These are phyloP conservation scores for Unio pictorum DNA, from an alignment of 2,888 invertebrate species.

Conservation along the genomic window DNA sequence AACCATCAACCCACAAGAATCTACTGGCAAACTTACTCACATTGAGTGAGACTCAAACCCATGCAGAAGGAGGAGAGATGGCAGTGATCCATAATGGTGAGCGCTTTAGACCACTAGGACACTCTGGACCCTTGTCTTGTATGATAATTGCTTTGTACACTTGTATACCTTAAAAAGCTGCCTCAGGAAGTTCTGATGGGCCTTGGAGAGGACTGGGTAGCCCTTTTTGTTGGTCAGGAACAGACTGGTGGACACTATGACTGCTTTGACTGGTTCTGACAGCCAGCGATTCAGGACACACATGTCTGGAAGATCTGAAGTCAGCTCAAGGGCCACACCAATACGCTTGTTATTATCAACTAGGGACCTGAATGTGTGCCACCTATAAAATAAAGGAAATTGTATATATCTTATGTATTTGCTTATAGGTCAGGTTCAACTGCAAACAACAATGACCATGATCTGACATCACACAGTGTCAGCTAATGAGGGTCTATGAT, in stretches of 20 bases:
- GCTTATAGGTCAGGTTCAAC: too few species aligned
- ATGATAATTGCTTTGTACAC: too few species aligned
- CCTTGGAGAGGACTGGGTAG: constrained; percentile 84
- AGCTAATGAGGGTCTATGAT: too few species aligned
- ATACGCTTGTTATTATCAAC: constrained; percentile 74
- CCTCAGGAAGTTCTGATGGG: constrained; percentile 81
- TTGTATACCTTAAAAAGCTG: constrained; percentile 72
- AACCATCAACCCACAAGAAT: too few species aligned
- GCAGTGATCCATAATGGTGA: background rate
- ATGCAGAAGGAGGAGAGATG: too few species aligned
- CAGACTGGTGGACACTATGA: constrained; percentile 84
- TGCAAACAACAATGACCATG: too few species aligned
- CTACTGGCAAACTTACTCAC: too few species aligned
- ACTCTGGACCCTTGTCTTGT: too few species aligned
- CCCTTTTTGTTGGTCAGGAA: constrained; percentile 93
- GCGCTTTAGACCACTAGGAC: too few species aligned
- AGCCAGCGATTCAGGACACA: constrained; percentile 84
- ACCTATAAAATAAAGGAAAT: constrained; percentile 67
- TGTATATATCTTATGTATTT: too few species aligned
- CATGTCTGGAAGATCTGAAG: constrained; percentile 83
- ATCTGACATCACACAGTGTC: too few species aligned
- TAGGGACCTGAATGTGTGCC: constrained; percentile 74
- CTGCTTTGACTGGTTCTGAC: constrained; percentile 92
- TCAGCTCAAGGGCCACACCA: constrained; percentile 85
- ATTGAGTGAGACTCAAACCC: too few species aligned